phyloP scores from a whole-genome alignment of 2,797 vertebrate species.

The Mallotus villosus region DNA sequence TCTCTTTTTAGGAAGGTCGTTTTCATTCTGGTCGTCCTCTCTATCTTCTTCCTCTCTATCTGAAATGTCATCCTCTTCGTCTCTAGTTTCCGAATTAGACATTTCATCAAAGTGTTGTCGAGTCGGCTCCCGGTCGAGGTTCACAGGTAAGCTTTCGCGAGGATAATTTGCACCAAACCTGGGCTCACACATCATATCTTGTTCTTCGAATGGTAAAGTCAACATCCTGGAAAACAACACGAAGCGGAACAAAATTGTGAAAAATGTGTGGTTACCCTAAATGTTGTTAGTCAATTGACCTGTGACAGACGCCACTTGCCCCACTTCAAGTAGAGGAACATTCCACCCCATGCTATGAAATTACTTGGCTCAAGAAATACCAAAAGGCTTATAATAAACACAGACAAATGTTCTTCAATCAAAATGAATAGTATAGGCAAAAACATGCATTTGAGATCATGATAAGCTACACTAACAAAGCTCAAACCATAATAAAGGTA shows the following conservation, averaged over 20 bases:
- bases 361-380: constrained; percentile 42
- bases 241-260: constrained; percentile 63
- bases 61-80: constrained; percentile 80
- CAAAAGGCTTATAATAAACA: constrained; percentile 37
- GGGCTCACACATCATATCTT: constrained; percentile 91
- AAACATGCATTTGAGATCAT: not conserved
- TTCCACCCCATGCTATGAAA: constrained; percentile 6
- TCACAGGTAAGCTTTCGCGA: constrained; percentile 84
- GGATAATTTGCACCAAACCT: constrained; percentile 92
- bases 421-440: not conserved
- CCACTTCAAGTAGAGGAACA: constrained; percentile 21
- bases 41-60: constrained; percentile 84
- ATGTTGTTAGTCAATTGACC: constrained; percentile 56
- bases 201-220: constrained; percentile 95
- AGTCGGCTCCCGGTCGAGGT: constrained; percentile 65
- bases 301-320: constrained; percentile 42
- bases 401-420: not conserved
- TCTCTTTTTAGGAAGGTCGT: constrained; percentile 84
- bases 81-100: constrained; percentile 62
- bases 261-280: constrained; percentile 22
- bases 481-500: not conserved
- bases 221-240: constrained; percentile 77
- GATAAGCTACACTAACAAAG: not conserved
- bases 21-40: constrained; percentile 84
- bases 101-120: constrained; percentile 46